Percentiles rank a stretch among this genome's conserved stretches.
Evolutionary conservation across 2,797 vertebrate genomes (phyloP).

Genomic region (Furcifer pardalis): DNA sequence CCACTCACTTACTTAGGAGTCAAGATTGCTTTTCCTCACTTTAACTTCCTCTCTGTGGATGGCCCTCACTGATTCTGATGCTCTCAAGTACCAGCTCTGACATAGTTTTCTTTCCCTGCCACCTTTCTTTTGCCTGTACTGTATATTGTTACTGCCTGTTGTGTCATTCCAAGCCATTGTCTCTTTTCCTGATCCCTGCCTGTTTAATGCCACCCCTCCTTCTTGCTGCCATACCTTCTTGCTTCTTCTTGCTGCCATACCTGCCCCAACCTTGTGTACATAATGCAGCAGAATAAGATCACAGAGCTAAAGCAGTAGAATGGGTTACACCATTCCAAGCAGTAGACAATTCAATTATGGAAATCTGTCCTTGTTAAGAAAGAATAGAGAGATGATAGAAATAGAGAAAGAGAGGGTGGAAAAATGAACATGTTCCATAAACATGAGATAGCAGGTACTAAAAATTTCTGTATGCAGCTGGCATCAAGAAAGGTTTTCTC

Average conservation of each 20-base stretch:
- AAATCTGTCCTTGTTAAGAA: too few relatives aligned
- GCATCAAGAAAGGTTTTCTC: too few relatives aligned
- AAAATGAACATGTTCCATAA: too few relatives aligned
- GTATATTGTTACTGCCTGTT: not conserved
- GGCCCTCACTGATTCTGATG: not conserved
- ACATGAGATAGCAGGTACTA: too few relatives aligned
- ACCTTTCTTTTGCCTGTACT: not conserved
- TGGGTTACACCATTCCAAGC: not conserved
- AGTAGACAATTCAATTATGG: not conserved
- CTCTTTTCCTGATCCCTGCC: not conserved
- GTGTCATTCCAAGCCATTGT: not conserved
- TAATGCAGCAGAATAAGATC: not conserved
- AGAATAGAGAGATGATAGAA: too few relatives aligned
- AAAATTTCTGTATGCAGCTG: too few relatives aligned
- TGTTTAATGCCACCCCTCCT: not conserved
- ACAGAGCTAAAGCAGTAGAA: not conserved
- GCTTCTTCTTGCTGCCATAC: too few relatives aligned
- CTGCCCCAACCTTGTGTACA: not conserved
- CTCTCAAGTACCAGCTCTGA: too few relatives aligned
- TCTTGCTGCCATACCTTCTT: too few relatives aligned
- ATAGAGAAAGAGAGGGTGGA: too few relatives aligned
- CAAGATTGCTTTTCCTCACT: not conserved
- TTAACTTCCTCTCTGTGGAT: not conserved
- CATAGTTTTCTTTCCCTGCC: too few relatives aligned
- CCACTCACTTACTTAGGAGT: not conserved